Evolutionary conservation across 2,888 invertebrate genomes (phyloP).

Genomic region (Pseudococcus longispinus): DNA sequence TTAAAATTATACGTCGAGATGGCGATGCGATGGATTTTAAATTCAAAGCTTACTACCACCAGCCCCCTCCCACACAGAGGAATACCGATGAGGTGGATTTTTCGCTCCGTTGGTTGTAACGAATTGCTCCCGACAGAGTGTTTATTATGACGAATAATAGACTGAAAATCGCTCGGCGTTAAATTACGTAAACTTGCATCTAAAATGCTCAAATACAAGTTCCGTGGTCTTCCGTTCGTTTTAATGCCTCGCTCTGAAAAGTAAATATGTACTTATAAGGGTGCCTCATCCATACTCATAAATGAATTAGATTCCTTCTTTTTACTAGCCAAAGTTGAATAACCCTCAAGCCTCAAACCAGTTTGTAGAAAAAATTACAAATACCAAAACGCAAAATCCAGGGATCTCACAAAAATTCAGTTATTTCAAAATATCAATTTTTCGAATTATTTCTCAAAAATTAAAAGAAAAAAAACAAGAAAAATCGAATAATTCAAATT

Average conservation of each 20-base stretch:
- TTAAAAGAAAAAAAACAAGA: no score
- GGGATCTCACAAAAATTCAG: no score
- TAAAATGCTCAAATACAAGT: background rate
- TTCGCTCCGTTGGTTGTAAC: conserved; percentile 4
- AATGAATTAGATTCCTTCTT: no score
- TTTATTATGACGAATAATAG: conserved; percentile 1
- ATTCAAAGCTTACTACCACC: background rate
- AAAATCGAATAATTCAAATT: no score
- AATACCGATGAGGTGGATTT: conserved; percentile 25
- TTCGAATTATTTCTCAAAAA: no score
- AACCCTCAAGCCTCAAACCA: no score
- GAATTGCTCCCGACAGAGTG: background rate
- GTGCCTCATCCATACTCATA: no score
- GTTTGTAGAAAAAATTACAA: no score
- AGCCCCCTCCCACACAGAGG: background rate
- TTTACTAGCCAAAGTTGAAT: no score
- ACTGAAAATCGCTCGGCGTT: conserved; percentile 13
- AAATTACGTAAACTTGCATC: background rate
- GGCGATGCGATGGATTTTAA: background rate
- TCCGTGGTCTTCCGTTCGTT: background rate
- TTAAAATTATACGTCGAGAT: background rate
- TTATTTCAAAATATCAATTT: no score
- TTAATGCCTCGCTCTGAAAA: background rate
- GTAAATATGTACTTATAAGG: background rate
- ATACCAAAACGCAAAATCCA: no score